These are phyloP conservation scores for Scalopus aquaticus DNA, from an alignment of 2,113 vertebrate genomes.

Conservation along the genomic window DNA sequence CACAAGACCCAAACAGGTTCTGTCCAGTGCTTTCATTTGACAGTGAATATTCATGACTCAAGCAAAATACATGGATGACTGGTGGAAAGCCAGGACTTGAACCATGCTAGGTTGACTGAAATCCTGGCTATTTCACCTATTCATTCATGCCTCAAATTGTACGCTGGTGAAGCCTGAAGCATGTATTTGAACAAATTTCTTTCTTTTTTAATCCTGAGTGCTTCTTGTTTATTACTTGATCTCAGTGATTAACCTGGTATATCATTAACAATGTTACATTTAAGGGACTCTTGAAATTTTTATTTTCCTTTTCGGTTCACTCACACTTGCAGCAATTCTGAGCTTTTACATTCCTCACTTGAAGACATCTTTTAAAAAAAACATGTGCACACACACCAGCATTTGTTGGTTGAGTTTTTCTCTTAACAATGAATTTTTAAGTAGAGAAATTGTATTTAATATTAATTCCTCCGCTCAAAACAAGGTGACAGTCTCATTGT, in stretches of 20 bases:
- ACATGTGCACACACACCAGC: background rate
- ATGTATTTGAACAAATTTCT: slow-evolving; percentile 27
- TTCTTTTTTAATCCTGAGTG: slow-evolving; percentile 12
- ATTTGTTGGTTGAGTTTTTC: slow-evolving; percentile 8
- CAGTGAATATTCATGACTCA: background rate
- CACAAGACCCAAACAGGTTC: background rate
- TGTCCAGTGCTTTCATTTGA: background rate
- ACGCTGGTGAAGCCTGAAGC: slow-evolving; percentile 21
- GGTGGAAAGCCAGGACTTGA: background rate
- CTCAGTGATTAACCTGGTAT: background rate
- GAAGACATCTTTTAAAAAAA: slow-evolving; percentile 13
- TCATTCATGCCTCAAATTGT: background rate
- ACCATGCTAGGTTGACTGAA: background rate
- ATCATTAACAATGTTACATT: slow-evolving; percentile 51
- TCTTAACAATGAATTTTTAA: background rate
- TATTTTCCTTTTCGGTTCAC: slow-evolving; percentile 43
- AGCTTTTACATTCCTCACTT: background rate
- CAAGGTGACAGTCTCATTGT: background rate
- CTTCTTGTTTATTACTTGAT: slow-evolving; percentile 1
- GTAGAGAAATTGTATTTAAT: slow-evolving; percentile 37
- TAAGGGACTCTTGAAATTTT: slow-evolving; percentile 35
- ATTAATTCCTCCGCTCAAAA: slow-evolving; percentile 40
- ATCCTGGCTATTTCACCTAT: slow-evolving; percentile 29
- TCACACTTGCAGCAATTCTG: slow-evolving; percentile 44
- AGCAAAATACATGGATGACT: background rate